Conservation (phyloP, 2,113 vertebrate genomes). For the Pao palembangensis region DNA sequence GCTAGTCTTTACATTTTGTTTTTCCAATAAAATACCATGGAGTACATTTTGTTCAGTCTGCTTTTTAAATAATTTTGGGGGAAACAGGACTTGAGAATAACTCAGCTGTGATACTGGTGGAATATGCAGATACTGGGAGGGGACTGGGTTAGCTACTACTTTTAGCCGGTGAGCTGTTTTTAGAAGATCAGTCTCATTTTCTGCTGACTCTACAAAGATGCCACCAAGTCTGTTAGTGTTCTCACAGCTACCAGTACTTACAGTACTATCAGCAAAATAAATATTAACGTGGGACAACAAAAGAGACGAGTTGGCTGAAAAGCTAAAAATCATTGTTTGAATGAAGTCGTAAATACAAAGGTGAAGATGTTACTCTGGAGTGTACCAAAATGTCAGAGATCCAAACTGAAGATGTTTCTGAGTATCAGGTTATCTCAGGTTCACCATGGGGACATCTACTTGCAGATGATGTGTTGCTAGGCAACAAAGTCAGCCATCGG, state of each 20-base stretch:
- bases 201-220: too few relatives aligned
- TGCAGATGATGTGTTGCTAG: constrained; percentile 55
- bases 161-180: not conserved
- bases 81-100: constrained; percentile 20
- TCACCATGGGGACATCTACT: constrained; percentile 9
- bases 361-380: too few relatives aligned
- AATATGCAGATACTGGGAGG: too few relatives aligned
- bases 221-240: too few relatives aligned
- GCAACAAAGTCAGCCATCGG: constrained; percentile 50
- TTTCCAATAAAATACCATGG: constrained; percentile 96
- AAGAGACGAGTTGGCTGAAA: too few relatives aligned
- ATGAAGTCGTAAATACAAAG: too few relatives aligned
- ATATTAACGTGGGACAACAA: too few relatives aligned
- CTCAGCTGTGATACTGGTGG: constrained; percentile 18
- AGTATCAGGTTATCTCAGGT: not conserved
- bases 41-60: constrained; percentile 26
- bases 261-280: too few relatives aligned
- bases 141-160: too few relatives aligned
- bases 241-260: too few relatives aligned
- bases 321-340: too few relatives aligned
- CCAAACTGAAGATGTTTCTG: not conserved
- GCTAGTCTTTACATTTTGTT: constrained; percentile 89
- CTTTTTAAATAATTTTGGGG: constrained; percentile 13
- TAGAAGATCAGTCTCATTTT: not conserved
- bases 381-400: too few relatives aligned